Evolutionary conservation across 2,797 vertebrate species (phyloP).

Genomic region (Rhodeus uyekii): DNA sequence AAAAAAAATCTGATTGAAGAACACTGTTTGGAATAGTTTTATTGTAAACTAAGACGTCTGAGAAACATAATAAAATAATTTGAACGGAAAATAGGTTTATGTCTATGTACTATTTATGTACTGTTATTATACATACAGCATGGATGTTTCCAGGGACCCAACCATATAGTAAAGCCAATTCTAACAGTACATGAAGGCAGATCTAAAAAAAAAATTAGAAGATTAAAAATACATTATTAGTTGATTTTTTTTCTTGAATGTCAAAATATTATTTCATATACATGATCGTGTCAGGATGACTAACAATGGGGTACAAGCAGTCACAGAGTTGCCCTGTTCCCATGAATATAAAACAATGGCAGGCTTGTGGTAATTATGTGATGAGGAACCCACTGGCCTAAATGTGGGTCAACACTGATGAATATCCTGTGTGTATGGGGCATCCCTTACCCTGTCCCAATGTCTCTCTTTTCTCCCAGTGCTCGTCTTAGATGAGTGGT

Average conservation of each 20-base stretch:
- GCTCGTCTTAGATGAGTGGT: constrained; percentile 68
- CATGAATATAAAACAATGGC: constrained; percentile 49
- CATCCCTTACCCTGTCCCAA: constrained; percentile 22
- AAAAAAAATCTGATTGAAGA: not conserved
- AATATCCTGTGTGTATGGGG: constrained; percentile 59
- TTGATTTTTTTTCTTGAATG: not conserved
- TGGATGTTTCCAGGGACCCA: not conserved
- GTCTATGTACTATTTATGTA: too few species aligned
- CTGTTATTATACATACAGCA: not conserved
- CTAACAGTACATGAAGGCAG: not conserved
- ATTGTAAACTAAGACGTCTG: not conserved
- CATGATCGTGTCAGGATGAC: constrained; percentile 28
- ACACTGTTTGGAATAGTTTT: not conserved
- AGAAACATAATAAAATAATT: not conserved
- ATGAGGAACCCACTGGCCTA: constrained; percentile 46
- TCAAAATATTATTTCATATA: constrained; percentile 41
- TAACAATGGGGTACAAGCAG: constrained; percentile 40
- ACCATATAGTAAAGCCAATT: not conserved
- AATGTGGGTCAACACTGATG: constrained; percentile 63
- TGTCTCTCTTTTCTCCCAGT: constrained; percentile 39
- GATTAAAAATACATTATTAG: not conserved
- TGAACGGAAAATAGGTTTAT: not conserved
- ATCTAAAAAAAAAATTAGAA: not conserved
- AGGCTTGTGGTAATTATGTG: constrained; percentile 45
- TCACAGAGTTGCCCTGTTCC: constrained; percentile 42